These are phyloP conservation scores for Amblyopsis hoosieri DNA, from an alignment of 2,797 vertebrate genomes.

Conservation along the genomic window DNA sequence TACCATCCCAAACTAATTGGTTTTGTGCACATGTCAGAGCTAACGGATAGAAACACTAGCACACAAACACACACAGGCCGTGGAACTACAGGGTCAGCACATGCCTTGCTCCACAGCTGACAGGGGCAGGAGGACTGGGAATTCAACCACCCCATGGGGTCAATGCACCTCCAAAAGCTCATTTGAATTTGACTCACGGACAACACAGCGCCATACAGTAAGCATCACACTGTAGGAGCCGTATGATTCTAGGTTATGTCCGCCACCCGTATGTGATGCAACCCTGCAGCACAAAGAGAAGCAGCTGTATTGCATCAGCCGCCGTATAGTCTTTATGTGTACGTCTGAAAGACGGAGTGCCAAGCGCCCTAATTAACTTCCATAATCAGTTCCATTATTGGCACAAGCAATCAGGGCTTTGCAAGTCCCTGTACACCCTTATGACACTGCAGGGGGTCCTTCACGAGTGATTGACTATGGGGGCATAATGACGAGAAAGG, in stretches of 20 bases:
- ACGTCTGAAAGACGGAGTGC: slow-evolving; percentile 40
- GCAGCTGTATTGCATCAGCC: slow-evolving; percentile 41
- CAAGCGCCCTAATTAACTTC: slow-evolving; percentile 62
- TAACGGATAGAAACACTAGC: slow-evolving; percentile 27
- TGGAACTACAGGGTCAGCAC: slow-evolving; percentile 48
- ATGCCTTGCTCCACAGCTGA: slow-evolving; percentile 53
- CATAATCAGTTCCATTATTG: slow-evolving; percentile 64
- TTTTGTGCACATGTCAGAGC: slow-evolving; percentile 68
- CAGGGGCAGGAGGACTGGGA: slow-evolving; percentile 43
- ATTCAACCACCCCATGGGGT: slow-evolving; percentile 31
- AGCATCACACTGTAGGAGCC: slow-evolving; percentile 23
- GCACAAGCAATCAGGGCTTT: slow-evolving; percentile 54
- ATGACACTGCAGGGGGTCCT: slow-evolving; percentile 61
- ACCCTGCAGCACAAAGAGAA: slow-evolving; percentile 27
- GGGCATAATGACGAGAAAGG: slow-evolving; percentile 54
- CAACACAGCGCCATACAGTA: slow-evolving; percentile 23
- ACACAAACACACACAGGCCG: slow-evolving; percentile 4
- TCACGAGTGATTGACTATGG: slow-evolving; percentile 44
- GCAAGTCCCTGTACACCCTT: slow-evolving; percentile 47
- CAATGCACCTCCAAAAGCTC: slow-evolving; percentile 47
- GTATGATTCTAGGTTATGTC: slow-evolving; percentile 21
- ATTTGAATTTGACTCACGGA: slow-evolving; percentile 30
- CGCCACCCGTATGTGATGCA: slow-evolving; percentile 40
- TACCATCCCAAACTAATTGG: slow-evolving; percentile 73
- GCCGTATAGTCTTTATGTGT: slow-evolving; percentile 32